These are phyloP conservation scores for Pangasius krempfi DNA, from an alignment of 2,797 vertebrate species.

Conservation along the genomic window DNA sequence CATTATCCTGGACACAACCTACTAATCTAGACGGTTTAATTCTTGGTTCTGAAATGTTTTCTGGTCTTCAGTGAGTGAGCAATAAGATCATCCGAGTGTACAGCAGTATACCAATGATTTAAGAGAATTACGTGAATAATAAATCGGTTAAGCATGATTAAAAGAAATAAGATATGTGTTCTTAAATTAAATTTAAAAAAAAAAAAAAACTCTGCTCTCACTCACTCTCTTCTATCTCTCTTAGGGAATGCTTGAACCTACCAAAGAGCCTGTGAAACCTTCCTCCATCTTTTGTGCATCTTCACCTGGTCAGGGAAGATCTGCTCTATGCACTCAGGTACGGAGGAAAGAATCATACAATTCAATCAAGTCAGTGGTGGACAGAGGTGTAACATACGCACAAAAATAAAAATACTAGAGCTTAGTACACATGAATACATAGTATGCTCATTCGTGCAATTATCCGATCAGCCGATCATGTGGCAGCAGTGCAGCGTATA, in stretches of 20 bases:
- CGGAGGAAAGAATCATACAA: conserved; percentile 33
- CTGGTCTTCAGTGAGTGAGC: not conserved
- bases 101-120: not conserved
- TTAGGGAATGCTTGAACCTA: conserved; percentile 92
- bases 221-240: conserved; percentile 33
- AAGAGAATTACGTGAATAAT: not conserved
- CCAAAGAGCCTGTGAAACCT: conserved; percentile 88
- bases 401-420: not conserved
- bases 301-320: conserved; percentile 76
- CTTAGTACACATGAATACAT: not conserved
- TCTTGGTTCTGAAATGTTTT: not conserved
- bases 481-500: not conserved
- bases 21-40: not conserved
- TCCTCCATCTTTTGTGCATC: conserved; percentile 79
- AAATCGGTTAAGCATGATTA: not conserved
- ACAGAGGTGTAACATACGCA: not conserved
- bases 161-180: not conserved
- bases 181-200: not conserved
- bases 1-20: not conserved
- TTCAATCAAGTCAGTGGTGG: not conserved
- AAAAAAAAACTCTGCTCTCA: too few species aligned
- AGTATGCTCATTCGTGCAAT: not conserved
- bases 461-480: not conserved
- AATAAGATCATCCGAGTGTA: not conserved
- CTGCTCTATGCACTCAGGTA: conserved; percentile 84